Evolutionary conservation across 2,888 invertebrate genomes (phyloP), one percentile per base, ranked within the genome.

Genomic region (Tetranychus piercei): DNA sequence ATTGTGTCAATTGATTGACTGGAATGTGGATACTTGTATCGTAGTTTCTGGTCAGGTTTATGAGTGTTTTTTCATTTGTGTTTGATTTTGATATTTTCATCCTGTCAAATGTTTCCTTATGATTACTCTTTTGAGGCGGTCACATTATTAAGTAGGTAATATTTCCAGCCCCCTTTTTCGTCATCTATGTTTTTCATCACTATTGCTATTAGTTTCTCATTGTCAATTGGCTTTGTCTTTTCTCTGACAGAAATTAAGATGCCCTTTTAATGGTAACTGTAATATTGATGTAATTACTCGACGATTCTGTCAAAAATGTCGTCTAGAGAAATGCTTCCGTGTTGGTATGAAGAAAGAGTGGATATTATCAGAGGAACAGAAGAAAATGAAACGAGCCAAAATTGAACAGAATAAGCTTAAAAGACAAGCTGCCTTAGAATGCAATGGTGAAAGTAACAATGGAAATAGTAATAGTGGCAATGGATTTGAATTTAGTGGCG

Each of bases 311-410:
- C 95, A 97, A 80, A 91, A 91, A 85, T 97, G 97, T 82, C 88
- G 97, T 0, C 84, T 97, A 74, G 89, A 90, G 80, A 96, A 96
- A 82, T 97, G 97, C 81, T 87, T 95, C 78, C 84, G 87, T 1
- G 90, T 95, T 76, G 97, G 97, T 0, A 97, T 97, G 97, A 91
- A 92, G 79, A 94, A 94, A 81, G 95, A 96, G 80, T 92, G 93
- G 82, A 97, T 97, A 18, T 92, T 97, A 91, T 92, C 94, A 0
- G 95, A 96, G 74, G 90, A 92, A 79, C 95, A 95, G 81, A 93
- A 92, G 81, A 87, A 89, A 8, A 85, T 89, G 76, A 92, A 95
- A 81, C 86, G 91, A 77, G 87, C 89, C 75, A 94, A 94, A 83
- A 92, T 94, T 76, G 89, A 91, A 81, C 88, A 89, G 78, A 74